Evolutionary conservation across 2,113 vertebrate species (phyloP).

Genomic region (Fulica atra): DNA sequence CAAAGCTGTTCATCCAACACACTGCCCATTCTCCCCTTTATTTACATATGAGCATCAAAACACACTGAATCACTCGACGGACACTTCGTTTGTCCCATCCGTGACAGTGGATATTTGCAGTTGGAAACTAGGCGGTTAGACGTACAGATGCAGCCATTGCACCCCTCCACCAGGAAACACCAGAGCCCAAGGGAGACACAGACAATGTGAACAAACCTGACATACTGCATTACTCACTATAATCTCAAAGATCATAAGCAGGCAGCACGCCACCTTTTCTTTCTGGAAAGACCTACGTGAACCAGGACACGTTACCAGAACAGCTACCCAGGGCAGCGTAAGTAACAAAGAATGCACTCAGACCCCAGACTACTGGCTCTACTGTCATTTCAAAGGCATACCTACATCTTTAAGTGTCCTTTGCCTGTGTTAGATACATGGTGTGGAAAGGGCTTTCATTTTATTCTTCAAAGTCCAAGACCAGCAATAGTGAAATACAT

Average conservation of each 20-base stretch:
- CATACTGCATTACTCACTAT: background rate
- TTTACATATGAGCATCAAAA: background rate
- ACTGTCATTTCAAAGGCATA: background rate
- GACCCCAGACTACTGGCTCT: background rate
- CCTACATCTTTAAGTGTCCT: background rate
- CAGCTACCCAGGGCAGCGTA: background rate
- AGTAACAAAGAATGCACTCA: background rate
- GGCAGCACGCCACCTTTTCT: background rate
- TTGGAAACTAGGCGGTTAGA: background rate
- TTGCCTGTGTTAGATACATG: background rate
- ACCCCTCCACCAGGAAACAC: background rate
- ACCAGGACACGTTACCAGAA: background rate
- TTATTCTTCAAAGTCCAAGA: background rate
- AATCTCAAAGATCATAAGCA: background rate
- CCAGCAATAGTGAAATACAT: background rate
- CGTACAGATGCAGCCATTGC: fast-evolving
- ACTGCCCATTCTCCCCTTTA: background rate
- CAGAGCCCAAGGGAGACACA: background rate
- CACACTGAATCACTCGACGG: background rate
- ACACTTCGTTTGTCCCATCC: background rate
- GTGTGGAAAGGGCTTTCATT: background rate
- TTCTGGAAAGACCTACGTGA: background rate
- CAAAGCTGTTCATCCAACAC: background rate
- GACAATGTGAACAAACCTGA: background rate
- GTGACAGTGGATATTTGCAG: background rate